Evolutionary conservation across 2,888 invertebrate genomes (phyloP), one percentile per base, ranked within the genome.

Genomic region (Sarcophaga subvicina): DNA sequence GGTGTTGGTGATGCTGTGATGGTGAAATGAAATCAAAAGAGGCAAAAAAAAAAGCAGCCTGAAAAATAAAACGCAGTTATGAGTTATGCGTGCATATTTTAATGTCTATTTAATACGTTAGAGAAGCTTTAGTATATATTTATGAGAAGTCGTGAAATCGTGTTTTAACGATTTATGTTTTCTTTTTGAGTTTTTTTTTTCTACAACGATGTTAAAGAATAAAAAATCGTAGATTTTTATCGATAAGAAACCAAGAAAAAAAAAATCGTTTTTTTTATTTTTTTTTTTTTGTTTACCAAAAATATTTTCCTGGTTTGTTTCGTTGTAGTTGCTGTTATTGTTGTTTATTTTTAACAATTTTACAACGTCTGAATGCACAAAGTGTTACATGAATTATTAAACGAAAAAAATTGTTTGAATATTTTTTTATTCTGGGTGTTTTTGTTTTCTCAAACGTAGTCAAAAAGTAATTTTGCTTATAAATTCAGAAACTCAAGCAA

Each of bases 121-220:
- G 54, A 22, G 17, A 54, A 37, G 20, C 71, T 80, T 72, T 62
- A 27, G 77, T 81, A 62, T 81, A 73, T 62, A 76, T 81, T 81
- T 81, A 81, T 20, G 47, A 67, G 67, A 80, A 85, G 64, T 73
- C 85, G 85, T 85, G 85, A 85, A 81, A 73, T 85, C 85, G 85
- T 81, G 85, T 78, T 73, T 69, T 69, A 78, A 73, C 54, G 66
- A 72, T 73, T 80, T 80, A 62, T 67, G 47, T 80, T 67, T 80
- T 80, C 60, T 60, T n/a, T n/a, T 47, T 49, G 67, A 60, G 2
- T 67, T 67, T 60, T n/a, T 17, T 17, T 62, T 49, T 73, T 73
- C 10, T 67, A 20, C 45, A 60, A 8, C 20, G 62, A 17, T 45
- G 8, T 37, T 37, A 37, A 37, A 37, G 37, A 69, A 54, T 17